Conservation (phyloP, 2,797 vertebrate species). For the Heteromormyrus szaboi region DNA sequence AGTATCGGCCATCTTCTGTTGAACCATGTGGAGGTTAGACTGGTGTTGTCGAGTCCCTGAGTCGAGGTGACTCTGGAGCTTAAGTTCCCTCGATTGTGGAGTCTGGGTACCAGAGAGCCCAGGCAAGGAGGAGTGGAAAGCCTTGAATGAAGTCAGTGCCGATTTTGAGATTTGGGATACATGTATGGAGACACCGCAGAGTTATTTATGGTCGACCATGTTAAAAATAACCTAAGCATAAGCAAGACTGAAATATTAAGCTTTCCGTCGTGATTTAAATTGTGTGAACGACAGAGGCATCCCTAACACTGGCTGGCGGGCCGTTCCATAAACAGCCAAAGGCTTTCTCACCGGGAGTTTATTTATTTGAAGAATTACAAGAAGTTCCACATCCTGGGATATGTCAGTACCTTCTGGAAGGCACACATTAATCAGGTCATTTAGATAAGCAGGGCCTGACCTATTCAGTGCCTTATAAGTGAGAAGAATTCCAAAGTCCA, state of each 20-base stretch:
- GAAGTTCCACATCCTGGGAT: not conserved
- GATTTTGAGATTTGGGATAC: not conserved
- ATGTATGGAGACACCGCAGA: not conserved
- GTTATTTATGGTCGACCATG: not conserved
- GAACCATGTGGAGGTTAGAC: not conserved
- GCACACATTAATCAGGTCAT: not conserved
- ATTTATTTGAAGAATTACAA: slow-evolving; percentile 7
- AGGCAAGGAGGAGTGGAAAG: not conserved
- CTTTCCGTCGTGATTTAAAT: not conserved
- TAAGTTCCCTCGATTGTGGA: not conserved
- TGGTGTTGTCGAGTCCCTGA: not conserved
- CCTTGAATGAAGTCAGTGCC: not conserved
- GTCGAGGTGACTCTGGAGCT: not conserved
- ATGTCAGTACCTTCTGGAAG: not conserved
- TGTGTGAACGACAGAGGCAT: not conserved
- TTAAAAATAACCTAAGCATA: not conserved
- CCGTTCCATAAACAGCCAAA: not conserved
- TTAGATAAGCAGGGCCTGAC: not conserved
- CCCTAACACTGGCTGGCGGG: not conserved
- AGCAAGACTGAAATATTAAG: slow-evolving; percentile 1
- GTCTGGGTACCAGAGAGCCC: not conserved
- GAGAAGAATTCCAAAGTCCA: not conserved
- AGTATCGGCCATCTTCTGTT: not conserved
- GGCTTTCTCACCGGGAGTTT: not conserved
- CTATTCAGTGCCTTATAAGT: not conserved